A percentile compares a stretch with the other conserved stretches of the same genome.
These are phyloP conservation scores for Asarcornis scutulata DNA, from an alignment of 2,113 vertebrate genomes.

Conservation along the genomic window DNA sequence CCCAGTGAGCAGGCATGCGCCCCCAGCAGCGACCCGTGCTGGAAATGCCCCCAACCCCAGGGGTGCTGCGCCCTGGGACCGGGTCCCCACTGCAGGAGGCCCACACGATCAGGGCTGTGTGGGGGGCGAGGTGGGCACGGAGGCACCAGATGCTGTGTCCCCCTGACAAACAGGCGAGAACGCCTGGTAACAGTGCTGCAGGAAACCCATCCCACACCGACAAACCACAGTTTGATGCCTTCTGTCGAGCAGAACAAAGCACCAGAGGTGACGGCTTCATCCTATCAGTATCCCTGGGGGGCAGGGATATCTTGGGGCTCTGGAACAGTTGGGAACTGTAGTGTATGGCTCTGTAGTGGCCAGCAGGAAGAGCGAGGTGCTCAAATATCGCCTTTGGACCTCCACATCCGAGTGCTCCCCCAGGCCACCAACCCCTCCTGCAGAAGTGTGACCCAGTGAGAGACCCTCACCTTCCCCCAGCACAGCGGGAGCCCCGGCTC, in stretches of 20 bases:
- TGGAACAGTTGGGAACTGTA: fast-evolving
- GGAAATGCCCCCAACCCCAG: fast-evolving
- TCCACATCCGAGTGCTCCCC: background rate
- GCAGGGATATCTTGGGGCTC: fast-evolving
- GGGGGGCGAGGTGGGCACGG: background rate
- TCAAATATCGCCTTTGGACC: background rate
- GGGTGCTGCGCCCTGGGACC: background rate
- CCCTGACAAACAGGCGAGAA: background rate
- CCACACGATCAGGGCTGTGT: fast-evolving
- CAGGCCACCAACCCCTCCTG: background rate
- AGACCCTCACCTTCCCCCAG: background rate
- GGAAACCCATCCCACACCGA: fast-evolving
- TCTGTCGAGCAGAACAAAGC: background rate
- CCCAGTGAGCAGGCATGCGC: fast-evolving
- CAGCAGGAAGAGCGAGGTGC: background rate
- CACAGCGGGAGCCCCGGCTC: fast-evolving
- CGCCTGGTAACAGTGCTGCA: fast-evolving
- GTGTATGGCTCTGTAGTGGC: background rate
- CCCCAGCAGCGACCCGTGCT: fast-evolving
- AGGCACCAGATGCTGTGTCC: background rate
- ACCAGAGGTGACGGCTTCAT: background rate
- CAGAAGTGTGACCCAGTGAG: fast-evolving
- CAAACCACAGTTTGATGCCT: background rate
- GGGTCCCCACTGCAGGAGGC: background rate
- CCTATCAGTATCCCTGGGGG: fast-evolving